phyloP scores from a whole-genome alignment of 2,113 vertebrate genomes.

The Xenus cinereus region DNA sequence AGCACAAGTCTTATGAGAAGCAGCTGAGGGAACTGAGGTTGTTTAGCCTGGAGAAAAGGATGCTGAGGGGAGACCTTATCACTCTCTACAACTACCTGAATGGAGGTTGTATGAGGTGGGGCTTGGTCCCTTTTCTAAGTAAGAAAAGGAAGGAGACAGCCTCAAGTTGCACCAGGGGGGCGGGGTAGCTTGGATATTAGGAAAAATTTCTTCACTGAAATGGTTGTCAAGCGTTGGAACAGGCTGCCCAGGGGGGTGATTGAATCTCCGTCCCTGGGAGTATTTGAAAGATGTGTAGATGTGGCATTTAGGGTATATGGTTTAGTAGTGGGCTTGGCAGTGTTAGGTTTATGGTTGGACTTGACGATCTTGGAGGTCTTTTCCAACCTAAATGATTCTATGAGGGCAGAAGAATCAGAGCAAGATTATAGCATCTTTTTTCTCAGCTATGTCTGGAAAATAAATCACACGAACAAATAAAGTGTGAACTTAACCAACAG shows the following conservation, averaged over 20 bases:
- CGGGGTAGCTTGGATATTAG: background rate
- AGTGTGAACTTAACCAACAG: background rate
- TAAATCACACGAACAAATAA: background rate
- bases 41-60: background rate
- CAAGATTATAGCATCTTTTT: background rate
- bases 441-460: background rate
- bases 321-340: background rate
- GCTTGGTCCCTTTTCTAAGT: fast-evolving
- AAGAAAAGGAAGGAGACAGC: background rate
- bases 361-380: background rate
- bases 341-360: background rate
- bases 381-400: background rate
- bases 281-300: background rate
- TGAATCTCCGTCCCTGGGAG: background rate
- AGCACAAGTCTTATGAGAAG: background rate
- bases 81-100: background rate
- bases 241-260: background rate
- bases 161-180: background rate
- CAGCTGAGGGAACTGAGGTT: background rate
- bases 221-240: background rate
- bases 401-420: background rate
- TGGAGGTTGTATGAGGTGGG: fast-evolving
- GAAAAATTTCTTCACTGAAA: background rate
- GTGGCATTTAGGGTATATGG: background rate
- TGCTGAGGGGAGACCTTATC: background rate